Base-by-base conservation (phyloP, 2,888 invertebrate genomes). In the Hypsopygia costalis region DNA sequence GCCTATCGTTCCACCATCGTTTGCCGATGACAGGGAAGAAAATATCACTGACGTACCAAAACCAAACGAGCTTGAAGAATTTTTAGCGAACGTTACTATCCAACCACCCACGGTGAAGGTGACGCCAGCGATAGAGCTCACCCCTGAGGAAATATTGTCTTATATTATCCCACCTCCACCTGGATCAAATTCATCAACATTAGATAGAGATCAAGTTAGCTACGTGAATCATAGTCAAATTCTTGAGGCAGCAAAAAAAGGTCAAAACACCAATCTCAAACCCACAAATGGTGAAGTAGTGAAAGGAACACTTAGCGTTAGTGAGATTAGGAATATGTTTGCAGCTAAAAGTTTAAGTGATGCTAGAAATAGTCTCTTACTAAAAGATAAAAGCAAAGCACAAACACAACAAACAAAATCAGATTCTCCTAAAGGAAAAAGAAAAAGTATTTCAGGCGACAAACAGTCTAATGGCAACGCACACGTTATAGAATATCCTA, bases 71-170 rank as follows among this genome's bases (percentile, higher is more conserved):
- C 87, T 97, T 52, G 97, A 97, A 67, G 93, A 93, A 55, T 95
- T 97, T 75, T 90, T 97, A 52, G 95, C 95, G 3, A 94, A 93
- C 55, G 94, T 96, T 25, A 92, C 93, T 4, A 93, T 97, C 47
- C 95, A 93, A 29, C 96, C 97, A 8, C 96, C 97, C 0, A 93
- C 93, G 1, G 92, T 93, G 36, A 93, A 91, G 73, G 87, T 93
- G 1, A 94, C 93, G 1, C 94, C 94, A 6, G 93, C 94, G 6
- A 92, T 94, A 57, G 94, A 94, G 69, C 80, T 95, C 34, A 95
- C 94, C 0, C 94, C 94, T 0, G 95, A 95, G 75, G 94, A 95
- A 81, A 94, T 96, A 34, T 93, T 94, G 89, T 94, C 95, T 0
- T 95, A 93, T 58, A 96, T 95, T 47, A 95, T 96, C 67, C 95